Conservation (phyloP, 1,140 invertebrate species). For the Glossosoma conforme region DNA sequence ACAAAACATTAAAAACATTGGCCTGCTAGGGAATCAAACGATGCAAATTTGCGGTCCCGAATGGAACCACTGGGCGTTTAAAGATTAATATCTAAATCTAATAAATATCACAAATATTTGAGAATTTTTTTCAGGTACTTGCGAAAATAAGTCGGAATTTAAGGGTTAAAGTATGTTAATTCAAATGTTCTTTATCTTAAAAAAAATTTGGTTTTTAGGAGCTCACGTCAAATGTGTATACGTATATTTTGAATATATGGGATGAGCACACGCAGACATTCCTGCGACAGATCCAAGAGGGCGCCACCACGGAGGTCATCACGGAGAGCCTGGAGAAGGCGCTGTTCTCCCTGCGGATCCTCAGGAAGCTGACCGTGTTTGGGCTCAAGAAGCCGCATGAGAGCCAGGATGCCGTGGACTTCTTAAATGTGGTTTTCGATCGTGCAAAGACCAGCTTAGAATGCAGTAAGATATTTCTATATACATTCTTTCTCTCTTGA, state of each 20-base stretch:
- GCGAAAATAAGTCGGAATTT: too few species aligned
- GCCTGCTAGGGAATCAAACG: too few species aligned
- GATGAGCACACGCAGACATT: constrained; percentile 64
- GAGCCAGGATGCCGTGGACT: constrained; percentile 65
- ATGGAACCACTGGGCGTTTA: too few species aligned
- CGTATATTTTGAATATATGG: constrained; percentile 70
- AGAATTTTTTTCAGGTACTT: too few species aligned
- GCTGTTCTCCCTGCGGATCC: constrained; percentile 68
- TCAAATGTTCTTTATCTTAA: too few species aligned
- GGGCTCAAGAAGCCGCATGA: constrained; percentile 76
- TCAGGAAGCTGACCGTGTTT: constrained; percentile 76
- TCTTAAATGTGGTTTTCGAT: constrained; percentile 74
- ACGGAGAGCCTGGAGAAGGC: constrained; percentile 70
- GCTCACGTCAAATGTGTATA: constrained; percentile 65
- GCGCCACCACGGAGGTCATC: constrained; percentile 50
- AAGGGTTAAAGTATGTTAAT: too few species aligned
- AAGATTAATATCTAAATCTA: too few species aligned
- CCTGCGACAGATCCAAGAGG: constrained; percentile 56
- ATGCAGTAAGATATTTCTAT: constrained; percentile 61
- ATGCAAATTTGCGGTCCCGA: too few species aligned
- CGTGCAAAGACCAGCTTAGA: constrained; percentile 70
- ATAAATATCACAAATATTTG: too few species aligned
- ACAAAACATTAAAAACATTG: too few species aligned
- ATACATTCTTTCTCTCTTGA: constrained; percentile 14
- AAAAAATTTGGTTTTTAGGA: too few species aligned